Percentiles rank a stretch among this genome's conserved stretches.
phyloP scores from a whole-genome alignment of 1,140 invertebrate genomes.

The Cylas formicarius region DNA sequence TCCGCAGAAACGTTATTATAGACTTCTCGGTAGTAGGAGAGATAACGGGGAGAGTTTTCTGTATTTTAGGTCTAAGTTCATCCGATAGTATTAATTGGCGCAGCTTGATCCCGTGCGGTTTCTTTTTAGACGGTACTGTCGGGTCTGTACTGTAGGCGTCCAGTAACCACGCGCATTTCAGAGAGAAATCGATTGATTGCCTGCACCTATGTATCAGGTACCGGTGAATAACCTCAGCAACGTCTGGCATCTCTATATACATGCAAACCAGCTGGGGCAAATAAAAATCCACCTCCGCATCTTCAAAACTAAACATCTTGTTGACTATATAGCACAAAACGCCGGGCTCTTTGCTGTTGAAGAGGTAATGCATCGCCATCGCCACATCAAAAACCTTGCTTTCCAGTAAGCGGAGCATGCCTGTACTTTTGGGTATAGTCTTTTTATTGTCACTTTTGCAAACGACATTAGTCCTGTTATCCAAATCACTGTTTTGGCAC shows the following conservation, averaged over 20 bases:
- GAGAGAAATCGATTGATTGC: constrained; percentile 88
- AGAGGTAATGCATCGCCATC: constrained; percentile 95
- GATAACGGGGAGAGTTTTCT: constrained; percentile 23
- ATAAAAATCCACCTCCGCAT: constrained; percentile 93
- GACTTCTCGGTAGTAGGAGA: constrained; percentile 43
- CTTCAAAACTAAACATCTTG: constrained; percentile 90
- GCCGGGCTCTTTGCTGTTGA: constrained; percentile 96
- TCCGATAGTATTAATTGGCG: constrained; percentile 83
- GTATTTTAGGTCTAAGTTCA: constrained; percentile 60
- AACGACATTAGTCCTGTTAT: constrained; percentile 14
- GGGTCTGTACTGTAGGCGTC: constrained; percentile 86
- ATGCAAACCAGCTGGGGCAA: constrained; percentile 95
- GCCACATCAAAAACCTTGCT: constrained; percentile 96
- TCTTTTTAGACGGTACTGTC: constrained; percentile 62
- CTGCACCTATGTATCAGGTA: constrained; percentile 93
- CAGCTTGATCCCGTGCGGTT: constrained; percentile 79
- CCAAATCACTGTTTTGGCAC: constrained; percentile 4
- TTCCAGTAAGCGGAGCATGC: constrained; percentile 84
- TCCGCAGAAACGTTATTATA: constrained; percentile 38
- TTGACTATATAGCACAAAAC: constrained; percentile 95
- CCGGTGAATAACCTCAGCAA: constrained; percentile 89
- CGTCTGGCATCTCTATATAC: constrained; percentile 96
- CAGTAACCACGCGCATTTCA: constrained; percentile 92
- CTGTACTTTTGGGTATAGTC: constrained; percentile 29
- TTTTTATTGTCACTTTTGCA: neutral